Percentiles rank a stretch among this genome's conserved stretches.
Evolutionary conservation across 1,140 invertebrate genomes (phyloP).

Genomic region (Aphaenogaster rudis): DNA sequence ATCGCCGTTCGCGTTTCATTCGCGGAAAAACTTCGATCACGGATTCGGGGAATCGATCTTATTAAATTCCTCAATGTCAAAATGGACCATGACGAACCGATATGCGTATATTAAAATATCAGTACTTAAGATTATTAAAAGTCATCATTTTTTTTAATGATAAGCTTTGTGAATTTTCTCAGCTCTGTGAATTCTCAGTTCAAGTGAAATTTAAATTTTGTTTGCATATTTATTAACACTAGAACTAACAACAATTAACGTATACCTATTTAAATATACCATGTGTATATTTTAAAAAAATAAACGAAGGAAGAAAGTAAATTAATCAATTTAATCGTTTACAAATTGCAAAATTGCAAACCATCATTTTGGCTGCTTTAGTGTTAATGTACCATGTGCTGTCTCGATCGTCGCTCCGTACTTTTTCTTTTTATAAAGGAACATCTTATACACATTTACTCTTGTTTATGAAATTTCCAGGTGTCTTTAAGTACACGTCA

Average conservation of each 20-base stretch:
- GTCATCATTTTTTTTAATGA: background rate
- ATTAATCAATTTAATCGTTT: no score
- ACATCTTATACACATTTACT: background rate
- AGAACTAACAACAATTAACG: no score
- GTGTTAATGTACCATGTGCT: no score
- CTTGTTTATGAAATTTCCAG: background rate
- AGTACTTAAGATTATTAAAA: background rate
- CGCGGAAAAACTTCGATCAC: background rate
- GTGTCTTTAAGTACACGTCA: constrained; percentile 12
- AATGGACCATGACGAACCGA: background rate
- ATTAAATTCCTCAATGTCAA: background rate
- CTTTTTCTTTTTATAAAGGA: background rate
- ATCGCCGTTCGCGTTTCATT: background rate
- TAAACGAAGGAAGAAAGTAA: no score
- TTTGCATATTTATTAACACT: background rate
- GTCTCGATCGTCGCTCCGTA: background rate
- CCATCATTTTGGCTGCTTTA: no score
- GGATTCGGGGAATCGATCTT: background rate
- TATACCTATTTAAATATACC: no score
- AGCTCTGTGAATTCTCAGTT: background rate
- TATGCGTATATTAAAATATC: background rate
- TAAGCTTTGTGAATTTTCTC: background rate
- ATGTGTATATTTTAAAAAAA: no score
- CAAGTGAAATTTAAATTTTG: background rate
- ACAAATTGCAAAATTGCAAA: no score